These are phyloP conservation scores for Hydriomena furcata DNA, from an alignment of 2,888 invertebrate species.

Conservation along the genomic window DNA sequence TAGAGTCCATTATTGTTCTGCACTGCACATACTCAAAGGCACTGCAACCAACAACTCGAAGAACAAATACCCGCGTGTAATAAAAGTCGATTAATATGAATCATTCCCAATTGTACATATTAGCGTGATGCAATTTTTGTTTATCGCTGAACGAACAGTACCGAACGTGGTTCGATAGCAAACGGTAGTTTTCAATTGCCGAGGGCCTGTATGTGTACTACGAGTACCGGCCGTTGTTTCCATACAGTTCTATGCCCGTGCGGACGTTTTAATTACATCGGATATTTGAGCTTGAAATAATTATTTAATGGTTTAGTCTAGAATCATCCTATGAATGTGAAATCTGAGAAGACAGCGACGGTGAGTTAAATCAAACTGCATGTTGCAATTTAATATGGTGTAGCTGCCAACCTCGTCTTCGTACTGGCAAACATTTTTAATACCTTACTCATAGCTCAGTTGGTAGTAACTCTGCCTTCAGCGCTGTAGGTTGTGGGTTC, in stretches of 20 bases:
- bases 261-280: slow-evolving; percentile 23
- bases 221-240: slow-evolving; percentile 1
- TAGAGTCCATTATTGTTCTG: no score
- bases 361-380: slow-evolving; percentile 8
- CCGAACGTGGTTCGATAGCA: background rate
- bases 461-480: no score
- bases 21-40: no score
- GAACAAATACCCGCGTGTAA: slow-evolving; percentile 3
- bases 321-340: slow-evolving; percentile 12
- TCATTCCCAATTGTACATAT: slow-evolving; percentile 12
- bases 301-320: slow-evolving; percentile 1
- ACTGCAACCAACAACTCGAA: slow-evolving; percentile 12
- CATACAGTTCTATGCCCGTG: slow-evolving; percentile 19
- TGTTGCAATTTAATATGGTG: no score
- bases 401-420: no score
- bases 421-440: no score
- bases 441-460: no score
- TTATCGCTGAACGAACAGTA: slow-evolving; percentile 16
- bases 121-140: slow-evolving; percentile 19
- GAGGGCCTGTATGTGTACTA: background rate
- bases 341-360: slow-evolving; percentile 8
- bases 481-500: no score
- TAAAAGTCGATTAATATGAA: slow-evolving; percentile 13
- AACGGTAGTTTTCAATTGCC: slow-evolving; percentile 10
- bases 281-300: slow-evolving; percentile 10